Percentiles rank a stretch among this genome's conserved stretches.
Evolutionary conservation across 2,113 vertebrate species (phyloP).

Genomic region (Piprites chloris): DNA sequence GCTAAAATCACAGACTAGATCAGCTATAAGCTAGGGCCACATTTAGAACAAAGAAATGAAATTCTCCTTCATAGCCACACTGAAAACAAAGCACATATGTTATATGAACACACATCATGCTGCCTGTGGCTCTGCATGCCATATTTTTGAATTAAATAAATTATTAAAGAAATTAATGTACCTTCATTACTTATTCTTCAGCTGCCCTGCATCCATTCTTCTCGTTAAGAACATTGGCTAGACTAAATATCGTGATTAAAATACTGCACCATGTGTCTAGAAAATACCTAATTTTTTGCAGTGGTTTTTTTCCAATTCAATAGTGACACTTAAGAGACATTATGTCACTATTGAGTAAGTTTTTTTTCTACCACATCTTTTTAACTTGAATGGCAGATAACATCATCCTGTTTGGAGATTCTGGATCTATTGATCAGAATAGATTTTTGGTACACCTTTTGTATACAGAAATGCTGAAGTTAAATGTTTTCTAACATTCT

Average conservation of each 20-base stretch:
- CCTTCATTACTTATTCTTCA: slow-evolving; percentile 41
- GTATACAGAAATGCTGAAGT: background rate
- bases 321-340: background rate
- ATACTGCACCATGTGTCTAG: background rate
- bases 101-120: background rate
- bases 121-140: background rate
- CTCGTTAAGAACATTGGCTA: slow-evolving; percentile 27
- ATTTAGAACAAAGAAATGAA: background rate
- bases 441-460: background rate
- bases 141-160: slow-evolving; percentile 25
- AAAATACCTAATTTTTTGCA: background rate
- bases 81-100: background rate
- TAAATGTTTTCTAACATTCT: background rate
- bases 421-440: background rate
- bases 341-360: background rate
- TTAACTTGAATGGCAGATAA: background rate
- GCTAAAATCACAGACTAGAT: background rate
- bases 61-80: slow-evolving; percentile 1
- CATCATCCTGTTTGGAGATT: background rate
- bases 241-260: slow-evolving; percentile 16
- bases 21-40: background rate
- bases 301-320: background rate
- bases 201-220: slow-evolving; percentile 8
- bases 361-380: background rate
- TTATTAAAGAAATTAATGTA: slow-evolving; percentile 24